Percentiles rank a stretch among this genome's conserved stretches.
phyloP scores from a whole-genome alignment of 2,113 vertebrate genomes.

The Ondatra zibethicus region DNA sequence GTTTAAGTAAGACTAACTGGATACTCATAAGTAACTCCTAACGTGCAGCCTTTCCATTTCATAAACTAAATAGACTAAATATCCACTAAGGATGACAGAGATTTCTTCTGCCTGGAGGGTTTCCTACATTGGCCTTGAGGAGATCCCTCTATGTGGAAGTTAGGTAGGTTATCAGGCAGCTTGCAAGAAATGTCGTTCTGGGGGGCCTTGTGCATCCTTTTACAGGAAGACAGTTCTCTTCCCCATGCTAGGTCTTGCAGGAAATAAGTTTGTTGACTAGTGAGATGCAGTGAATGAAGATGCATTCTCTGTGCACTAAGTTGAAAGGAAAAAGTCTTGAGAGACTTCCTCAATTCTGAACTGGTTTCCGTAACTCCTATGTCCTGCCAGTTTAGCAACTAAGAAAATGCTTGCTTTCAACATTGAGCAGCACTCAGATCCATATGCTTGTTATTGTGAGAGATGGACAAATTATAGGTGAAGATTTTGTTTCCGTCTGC shows the following conservation, averaged over 20 bases:
- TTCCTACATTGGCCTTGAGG: neutral
- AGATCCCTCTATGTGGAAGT: neutral
- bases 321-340: conserved; percentile 64
- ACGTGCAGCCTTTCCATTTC: conserved; percentile 44
- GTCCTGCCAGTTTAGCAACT: conserved; percentile 58
- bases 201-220: neutral
- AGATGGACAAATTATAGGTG: conserved; percentile 72
- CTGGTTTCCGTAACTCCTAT: conserved; percentile 39
- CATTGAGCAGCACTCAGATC: conserved; percentile 55
- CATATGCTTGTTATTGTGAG: conserved; percentile 62
- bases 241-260: neutral
- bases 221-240: conserved; percentile 27
- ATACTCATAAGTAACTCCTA: conserved; percentile 3
- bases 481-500: conserved; percentile 65
- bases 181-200: conserved; percentile 10
- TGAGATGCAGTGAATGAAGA: conserved; percentile 24
- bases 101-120: conserved; percentile 1
- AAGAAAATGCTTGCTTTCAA: conserved; percentile 62
- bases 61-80: conserved; percentile 42
- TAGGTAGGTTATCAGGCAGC: conserved; percentile 15
- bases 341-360: conserved; percentile 59
- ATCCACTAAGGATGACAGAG: neutral
- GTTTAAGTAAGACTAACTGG: conserved; percentile 39
- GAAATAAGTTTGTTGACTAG: conserved; percentile 19
- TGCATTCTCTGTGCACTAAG: conserved; percentile 35